Percentiles rank a stretch among this genome's conserved stretches.
Evolutionary conservation across 1,140 invertebrate species (phyloP).

Genomic region (Drosophila kohkoa): DNA sequence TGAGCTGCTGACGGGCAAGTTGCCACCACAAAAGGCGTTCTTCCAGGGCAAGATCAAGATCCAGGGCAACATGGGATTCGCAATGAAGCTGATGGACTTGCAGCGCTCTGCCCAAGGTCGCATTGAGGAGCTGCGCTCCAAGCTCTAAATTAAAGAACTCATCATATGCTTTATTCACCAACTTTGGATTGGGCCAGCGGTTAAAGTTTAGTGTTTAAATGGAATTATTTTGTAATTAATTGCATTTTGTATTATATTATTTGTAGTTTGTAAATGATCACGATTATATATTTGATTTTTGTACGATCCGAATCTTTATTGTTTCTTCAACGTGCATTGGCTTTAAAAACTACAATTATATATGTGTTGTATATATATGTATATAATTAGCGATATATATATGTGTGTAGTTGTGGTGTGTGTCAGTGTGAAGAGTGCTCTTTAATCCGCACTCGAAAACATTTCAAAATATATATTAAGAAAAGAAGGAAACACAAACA

Average conservation of each 20-base stretch:
- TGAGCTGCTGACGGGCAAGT: constrained; percentile 94
- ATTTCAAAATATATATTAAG: constrained; percentile 61
- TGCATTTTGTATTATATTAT: constrained; percentile 54
- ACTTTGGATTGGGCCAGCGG: constrained; percentile 32
- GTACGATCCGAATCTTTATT: constrained; percentile 80
- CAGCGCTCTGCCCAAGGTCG: constrained; percentile 90
- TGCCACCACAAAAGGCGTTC: constrained; percentile 98
- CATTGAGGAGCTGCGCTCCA: constrained; percentile 90
- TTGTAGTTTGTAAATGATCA: constrained; percentile 45
- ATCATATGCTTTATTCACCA: constrained; percentile 4
- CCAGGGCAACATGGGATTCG: constrained; percentile 97
- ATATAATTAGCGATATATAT: constrained; percentile 55
- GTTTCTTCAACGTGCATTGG: constrained; percentile 76
- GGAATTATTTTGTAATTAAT: constrained; percentile 3
- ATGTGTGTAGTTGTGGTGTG: constrained; percentile 35
- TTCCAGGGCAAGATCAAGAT: constrained; percentile 96
- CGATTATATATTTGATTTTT: constrained; percentile 43
- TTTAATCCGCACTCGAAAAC: constrained; percentile 56
- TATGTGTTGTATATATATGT: constrained; percentile 45
- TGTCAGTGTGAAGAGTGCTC: constrained; percentile 37
- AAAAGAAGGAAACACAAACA: constrained; percentile 17
- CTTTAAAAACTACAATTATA: constrained; percentile 67
- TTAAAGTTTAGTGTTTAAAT: constrained; percentile 24
- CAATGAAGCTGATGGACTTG: constrained; percentile 96
- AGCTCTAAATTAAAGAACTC: constrained; percentile 87